Conservation (phyloP, 2,113 vertebrate species). For the Pongo pygmaeus region DNA sequence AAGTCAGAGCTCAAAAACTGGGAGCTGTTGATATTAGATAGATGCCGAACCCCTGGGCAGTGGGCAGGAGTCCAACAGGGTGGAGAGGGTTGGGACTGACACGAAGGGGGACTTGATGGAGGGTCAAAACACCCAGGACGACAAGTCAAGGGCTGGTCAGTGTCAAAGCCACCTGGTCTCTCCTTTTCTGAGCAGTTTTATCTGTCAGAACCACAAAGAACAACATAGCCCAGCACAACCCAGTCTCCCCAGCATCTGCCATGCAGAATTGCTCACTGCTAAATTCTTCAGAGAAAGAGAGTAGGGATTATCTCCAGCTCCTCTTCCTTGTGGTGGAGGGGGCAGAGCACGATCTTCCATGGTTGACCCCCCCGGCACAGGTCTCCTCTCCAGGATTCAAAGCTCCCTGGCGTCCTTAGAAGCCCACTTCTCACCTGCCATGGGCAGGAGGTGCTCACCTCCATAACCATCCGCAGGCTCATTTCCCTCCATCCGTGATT, state of each 20-base stretch:
- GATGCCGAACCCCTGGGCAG: neutral
- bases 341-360: neutral
- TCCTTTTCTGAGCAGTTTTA: neutral
- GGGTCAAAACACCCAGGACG: neutral
- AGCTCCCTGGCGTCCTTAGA: neutral
- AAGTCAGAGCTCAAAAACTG: neutral
- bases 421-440: neutral
- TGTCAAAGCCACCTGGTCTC: neutral
- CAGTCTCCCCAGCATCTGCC: neutral
- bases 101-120: neutral
- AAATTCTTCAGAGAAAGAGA: neutral
- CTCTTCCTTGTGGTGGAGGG: neutral
- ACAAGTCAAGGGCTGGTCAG: neutral
- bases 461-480: neutral
- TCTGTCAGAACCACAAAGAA: neutral
- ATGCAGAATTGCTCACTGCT: neutral
- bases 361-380: neutral
- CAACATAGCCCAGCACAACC: neutral
- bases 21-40: rapidly evolving
- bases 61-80: neutral
- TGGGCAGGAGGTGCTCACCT: neutral
- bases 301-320: neutral
- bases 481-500: neutral
- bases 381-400: neutral
- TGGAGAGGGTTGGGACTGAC: neutral